Base-by-base conservation (phyloP, 1,140 invertebrate genomes). In the Drosophila persimilis region DNA sequence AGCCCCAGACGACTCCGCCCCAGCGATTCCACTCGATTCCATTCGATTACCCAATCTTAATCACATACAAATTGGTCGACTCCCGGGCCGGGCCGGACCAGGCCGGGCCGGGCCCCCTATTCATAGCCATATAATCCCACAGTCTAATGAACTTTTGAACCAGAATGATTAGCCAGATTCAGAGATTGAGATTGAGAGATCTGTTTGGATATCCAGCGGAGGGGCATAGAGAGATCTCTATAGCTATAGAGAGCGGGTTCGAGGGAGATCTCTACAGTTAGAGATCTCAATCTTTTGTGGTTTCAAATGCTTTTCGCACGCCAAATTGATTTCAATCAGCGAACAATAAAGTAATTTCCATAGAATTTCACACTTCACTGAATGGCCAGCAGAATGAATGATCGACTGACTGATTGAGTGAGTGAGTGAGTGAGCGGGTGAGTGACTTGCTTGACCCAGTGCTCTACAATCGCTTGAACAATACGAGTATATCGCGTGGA, bases 281-380 rank as follows among this genome's bases (percentile, higher is more conserved):
- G 9, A 44, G n/a, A 22, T 56, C n/a, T 53, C 15, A 6, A 53
- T 45, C 29, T 69, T 52, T 51, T 54, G 15, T 44, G 45, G 22
- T 31, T 31, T 41, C 13, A 58, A 47, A 65, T 59, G 53, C 59
- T 45, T 59, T 74, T 74, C 57, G 55, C 80, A 83, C 59, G 60
- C 62, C 76, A 85, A 85, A 85, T 84, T 85, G 80, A 85, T 73
- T 80, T 84, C 72, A 84, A 84, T 84, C 80, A 84, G 50, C 53
- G 76, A 75, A 83, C 76, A 83, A 83, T 84, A 65, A 72, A 83
- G 70, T 77, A 72, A 83, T 85, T 85, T 69, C 53, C 65, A 84
- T 84, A 85, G 80, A 83, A 80, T 84, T 83, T 78, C 71, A 63
- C 75, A 83, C 71, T 84, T 83, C 64, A 84, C 57, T 83, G 73